A percentile compares a stretch with the other conserved stretches of the same genome.
Conservation (phyloP, 2,888 invertebrate species). For the Nyleta sp. region DNA sequence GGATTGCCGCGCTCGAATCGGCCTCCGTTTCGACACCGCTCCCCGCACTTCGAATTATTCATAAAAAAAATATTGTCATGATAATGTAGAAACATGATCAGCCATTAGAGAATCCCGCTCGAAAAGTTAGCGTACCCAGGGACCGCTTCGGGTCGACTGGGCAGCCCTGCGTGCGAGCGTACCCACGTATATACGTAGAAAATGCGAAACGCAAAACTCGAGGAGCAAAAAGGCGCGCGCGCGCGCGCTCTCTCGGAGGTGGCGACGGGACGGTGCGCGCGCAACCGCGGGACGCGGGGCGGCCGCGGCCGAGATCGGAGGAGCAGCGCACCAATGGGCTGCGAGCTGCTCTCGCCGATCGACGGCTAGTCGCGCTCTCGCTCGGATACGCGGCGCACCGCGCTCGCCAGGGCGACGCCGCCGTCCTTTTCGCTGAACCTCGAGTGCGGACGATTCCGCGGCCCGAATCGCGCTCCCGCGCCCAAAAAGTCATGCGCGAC, state of each 20-base stretch:
- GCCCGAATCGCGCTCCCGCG: constrained; percentile 33
- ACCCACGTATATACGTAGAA: constrained; percentile 14
- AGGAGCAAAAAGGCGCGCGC: constrained; percentile 38
- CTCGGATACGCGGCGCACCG: constrained; percentile 75
- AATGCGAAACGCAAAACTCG: constrained; percentile 31
- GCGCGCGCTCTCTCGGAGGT: constrained; percentile 8
- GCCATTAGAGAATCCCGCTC: too few species aligned
- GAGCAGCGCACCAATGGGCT: constrained; percentile 72
- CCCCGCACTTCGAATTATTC: constrained; percentile 36
- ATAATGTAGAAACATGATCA: too few species aligned
- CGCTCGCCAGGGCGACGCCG: constrained; percentile 63
- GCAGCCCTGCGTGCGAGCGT: not conserved
- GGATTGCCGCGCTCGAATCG: constrained; percentile 26
- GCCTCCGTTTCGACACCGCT: constrained; percentile 37
- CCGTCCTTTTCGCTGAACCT: constrained; percentile 8
- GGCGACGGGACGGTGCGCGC: constrained; percentile 20
- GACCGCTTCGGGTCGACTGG: constrained; percentile 12
- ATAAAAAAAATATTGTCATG: too few species aligned
- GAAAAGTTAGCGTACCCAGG: not conserved
- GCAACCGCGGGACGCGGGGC: not conserved
- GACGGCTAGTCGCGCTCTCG: constrained; percentile 76
- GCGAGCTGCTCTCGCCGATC: constrained; percentile 73
- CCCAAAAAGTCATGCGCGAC: constrained; percentile 62
- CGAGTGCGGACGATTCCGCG: constrained; percentile 9
- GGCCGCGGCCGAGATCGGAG: constrained; percentile 2